phyloP scores from a whole-genome alignment of 2,113 vertebrate species.

The Cynopterus brachyotis region DNA sequence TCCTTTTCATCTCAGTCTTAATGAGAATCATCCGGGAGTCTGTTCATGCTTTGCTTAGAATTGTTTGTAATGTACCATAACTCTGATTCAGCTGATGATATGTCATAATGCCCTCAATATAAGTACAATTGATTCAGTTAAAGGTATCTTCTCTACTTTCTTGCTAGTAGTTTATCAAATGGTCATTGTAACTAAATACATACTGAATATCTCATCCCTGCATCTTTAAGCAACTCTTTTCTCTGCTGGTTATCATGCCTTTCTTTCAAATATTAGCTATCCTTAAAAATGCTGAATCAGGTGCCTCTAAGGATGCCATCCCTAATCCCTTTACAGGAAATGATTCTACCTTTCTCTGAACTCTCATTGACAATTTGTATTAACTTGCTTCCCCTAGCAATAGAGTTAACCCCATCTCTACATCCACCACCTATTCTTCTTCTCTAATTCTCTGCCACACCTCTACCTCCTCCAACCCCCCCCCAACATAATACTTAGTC shows the following conservation, averaged over 20 bases:
- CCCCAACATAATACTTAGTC: neutral
- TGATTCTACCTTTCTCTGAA: neutral
- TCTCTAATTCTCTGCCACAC: neutral
- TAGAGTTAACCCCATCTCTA: neutral
- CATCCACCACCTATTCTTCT: neutral
- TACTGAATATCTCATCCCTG: neutral
- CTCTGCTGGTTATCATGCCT: neutral
- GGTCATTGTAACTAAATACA: neutral
- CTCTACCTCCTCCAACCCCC: neutral
- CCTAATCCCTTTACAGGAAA: neutral
- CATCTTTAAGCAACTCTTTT: neutral
- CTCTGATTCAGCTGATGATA: neutral
- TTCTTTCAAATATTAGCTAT: neutral
- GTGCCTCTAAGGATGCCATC: neutral
- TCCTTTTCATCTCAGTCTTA: neutral
- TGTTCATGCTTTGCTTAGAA: neutral
- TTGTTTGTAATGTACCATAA: neutral
- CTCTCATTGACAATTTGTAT: neutral
- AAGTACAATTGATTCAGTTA: neutral
- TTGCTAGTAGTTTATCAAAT: neutral
- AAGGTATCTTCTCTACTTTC: neutral
- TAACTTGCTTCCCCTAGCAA: neutral
- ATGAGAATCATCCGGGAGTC: neutral
- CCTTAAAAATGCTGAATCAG: neutral
- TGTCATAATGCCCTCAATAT: neutral